Percentiles rank a stretch among this genome's conserved stretches.
These are phyloP conservation scores for Pseudolycoriella hygida DNA, from an alignment of 2,888 invertebrate genomes.

Conservation along the genomic window DNA sequence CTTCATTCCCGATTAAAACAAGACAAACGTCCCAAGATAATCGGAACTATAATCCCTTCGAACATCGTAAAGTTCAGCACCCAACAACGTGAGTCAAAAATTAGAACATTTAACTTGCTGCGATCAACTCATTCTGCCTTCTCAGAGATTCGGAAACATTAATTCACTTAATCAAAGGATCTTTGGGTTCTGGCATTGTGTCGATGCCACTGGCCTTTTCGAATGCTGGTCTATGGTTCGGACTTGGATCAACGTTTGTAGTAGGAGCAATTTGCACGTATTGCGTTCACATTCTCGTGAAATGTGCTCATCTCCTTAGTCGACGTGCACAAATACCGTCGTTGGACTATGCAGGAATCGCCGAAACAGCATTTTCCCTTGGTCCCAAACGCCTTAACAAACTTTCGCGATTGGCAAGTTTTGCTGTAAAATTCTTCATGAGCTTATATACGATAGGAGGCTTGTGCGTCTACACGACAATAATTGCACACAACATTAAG, in stretches of 20 bases:
- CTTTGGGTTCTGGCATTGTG: conserved; percentile 91
- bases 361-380: conserved; percentile 70
- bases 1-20: too few relatives aligned
- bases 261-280: conserved; percentile 86
- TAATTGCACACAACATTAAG: conserved; percentile 72
- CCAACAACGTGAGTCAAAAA: conserved; percentile 45
- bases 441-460: conserved; percentile 91
- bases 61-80: conserved; percentile 58
- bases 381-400: conserved; percentile 55
- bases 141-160: conserved; percentile 75
- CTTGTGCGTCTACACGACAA: conserved; percentile 94
- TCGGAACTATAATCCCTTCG: conserved; percentile 57
- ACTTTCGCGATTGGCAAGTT: conserved; percentile 48
- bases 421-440: conserved; percentile 61
- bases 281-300: conserved; percentile 87
- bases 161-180: conserved; percentile 87
- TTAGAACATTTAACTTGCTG: too few relatives aligned
- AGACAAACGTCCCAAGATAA: too few relatives aligned
- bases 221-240: conserved; percentile 81
- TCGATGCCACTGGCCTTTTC: conserved; percentile 81
- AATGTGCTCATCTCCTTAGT: conserved; percentile 64
- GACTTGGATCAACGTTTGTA: conserved; percentile 63
- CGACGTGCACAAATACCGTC: conserved; percentile 60
- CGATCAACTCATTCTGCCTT: conserved; percentile 9
- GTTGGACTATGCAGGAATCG: conserved; percentile 78